Conservation (phyloP, 2,797 vertebrate species). For the Macroramphosus scolopax region DNA sequence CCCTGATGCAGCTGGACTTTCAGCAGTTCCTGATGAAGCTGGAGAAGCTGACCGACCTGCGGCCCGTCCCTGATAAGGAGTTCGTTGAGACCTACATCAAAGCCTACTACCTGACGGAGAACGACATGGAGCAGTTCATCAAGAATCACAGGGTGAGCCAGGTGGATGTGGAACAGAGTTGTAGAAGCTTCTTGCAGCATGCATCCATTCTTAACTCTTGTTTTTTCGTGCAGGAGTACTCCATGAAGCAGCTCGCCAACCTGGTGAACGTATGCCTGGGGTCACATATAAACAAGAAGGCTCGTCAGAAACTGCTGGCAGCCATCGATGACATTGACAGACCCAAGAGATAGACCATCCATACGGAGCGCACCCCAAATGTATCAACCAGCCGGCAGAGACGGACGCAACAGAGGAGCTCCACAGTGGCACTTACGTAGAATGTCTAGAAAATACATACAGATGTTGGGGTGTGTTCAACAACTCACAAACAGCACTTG, state of each 20-base stretch:
- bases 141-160: slow-evolving; percentile 90
- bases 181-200: too few species aligned
- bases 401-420: too few species aligned
- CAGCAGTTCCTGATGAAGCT: slow-evolving; percentile 99
- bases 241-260: slow-evolving; percentile 95
- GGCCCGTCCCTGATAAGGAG: slow-evolving; percentile 98
- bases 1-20: slow-evolving; percentile 98
- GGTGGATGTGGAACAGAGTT: too few species aligned
- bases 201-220: slow-evolving; percentile 6
- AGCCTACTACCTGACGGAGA: slow-evolving; percentile 97
- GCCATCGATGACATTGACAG: slow-evolving; percentile 96
- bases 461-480: slow-evolving; percentile 10
- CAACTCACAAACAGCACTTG: too few species aligned
- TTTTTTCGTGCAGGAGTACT: slow-evolving; percentile 86
- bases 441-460: slow-evolving; percentile 29
- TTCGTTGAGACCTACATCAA: slow-evolving; percentile 99
- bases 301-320: slow-evolving; percentile 93
- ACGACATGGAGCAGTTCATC: slow-evolving; percentile 98
- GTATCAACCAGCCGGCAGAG: slow-evolving; percentile 3
- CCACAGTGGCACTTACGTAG: slow-evolving; percentile 7
- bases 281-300: slow-evolving; percentile 98
- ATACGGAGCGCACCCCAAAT: not conserved
- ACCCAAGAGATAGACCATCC: slow-evolving; percentile 93
- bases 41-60: slow-evolving; percentile 96
- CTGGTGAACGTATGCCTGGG: slow-evolving; percentile 97